Percentiles rank a stretch among this genome's conserved stretches.
Conservation (phyloP, 2,113 vertebrate species). For the Ariopsis seemanni region DNA sequence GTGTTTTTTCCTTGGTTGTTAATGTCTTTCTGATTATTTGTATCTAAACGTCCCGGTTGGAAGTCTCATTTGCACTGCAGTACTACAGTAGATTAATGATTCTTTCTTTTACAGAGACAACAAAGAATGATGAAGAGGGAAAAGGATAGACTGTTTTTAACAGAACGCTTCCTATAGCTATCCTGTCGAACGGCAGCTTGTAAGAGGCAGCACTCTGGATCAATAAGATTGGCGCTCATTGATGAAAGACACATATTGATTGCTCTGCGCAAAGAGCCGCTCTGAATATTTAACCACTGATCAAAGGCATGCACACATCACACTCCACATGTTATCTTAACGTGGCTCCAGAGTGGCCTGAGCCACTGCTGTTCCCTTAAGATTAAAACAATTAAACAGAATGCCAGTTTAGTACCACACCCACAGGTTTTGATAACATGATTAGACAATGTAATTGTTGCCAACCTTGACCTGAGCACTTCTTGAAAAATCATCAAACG, state of each 20-base stretch:
- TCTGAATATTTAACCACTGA: constrained; percentile 64
- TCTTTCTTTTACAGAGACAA: background rate
- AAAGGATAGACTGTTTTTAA: constrained; percentile 42
- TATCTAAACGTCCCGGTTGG: constrained; percentile 7
- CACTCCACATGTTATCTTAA: constrained; percentile 56
- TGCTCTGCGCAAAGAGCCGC: constrained; percentile 54
- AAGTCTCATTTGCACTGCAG: constrained; percentile 19
- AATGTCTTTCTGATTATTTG: constrained; percentile 23
- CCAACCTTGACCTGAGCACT: background rate
- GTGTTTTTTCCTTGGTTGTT: constrained; percentile 14
- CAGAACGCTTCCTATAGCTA: constrained; percentile 50
- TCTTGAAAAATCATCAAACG: background rate
- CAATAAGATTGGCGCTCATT: constrained; percentile 66
- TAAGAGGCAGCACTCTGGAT: constrained; percentile 56
- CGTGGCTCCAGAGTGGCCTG: background rate
- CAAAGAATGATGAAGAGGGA: constrained; percentile 39
- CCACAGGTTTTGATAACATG: background rate
- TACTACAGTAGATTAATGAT: constrained; percentile 11
- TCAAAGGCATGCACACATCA: constrained; percentile 58
- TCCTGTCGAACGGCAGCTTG: constrained; percentile 43
- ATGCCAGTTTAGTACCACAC: background rate
- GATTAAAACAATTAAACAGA: background rate
- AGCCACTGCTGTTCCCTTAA: background rate
- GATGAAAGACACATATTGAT: constrained; percentile 65
- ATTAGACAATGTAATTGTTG: background rate